A percentile compares a stretch with the other conserved stretches of the same genome.
Conservation (phyloP, 1,140 invertebrate species). For the Nymphalis io region DNA sequence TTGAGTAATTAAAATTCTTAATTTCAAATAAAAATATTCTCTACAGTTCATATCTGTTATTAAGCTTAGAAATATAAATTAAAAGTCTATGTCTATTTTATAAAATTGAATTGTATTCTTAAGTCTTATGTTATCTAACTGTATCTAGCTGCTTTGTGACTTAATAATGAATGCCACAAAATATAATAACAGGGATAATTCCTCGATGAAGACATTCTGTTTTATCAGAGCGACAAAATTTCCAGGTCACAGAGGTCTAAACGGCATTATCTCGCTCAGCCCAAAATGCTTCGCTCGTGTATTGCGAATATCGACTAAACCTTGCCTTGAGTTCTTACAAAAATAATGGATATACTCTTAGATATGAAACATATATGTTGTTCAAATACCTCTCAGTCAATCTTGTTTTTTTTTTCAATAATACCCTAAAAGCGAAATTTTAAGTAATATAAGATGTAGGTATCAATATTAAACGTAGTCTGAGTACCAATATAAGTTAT, state of each 20-base stretch:
- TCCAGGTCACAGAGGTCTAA: slow-evolving; percentile 31
- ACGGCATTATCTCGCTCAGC: slow-evolving; percentile 26
- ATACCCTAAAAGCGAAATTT: no score
- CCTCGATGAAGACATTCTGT: slow-evolving; percentile 33
- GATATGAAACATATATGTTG: not conserved
- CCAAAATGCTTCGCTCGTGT: slow-evolving; percentile 23
- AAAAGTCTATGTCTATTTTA: no score
- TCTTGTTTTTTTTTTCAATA: no score
- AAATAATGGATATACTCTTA: not conserved
- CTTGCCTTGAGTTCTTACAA: not conserved
- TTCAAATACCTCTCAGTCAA: no score
- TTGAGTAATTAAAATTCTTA: not conserved
- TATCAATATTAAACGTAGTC: no score
- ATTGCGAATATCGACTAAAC: slow-evolving; percentile 17
- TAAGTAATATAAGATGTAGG: no score
- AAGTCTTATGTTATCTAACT: no score
- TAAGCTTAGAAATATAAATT: no score
- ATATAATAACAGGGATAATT: slow-evolving; percentile 34
- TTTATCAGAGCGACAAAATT: slow-evolving; percentile 39
- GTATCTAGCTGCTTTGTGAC: not conserved
- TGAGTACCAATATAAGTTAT: no score
- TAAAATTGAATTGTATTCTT: no score
- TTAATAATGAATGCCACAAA: slow-evolving; percentile 32
- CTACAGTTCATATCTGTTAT: no score
- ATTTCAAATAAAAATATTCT: not conserved